Evolutionary conservation across 92 coral and sea anemone species (phyloP).

Genomic region (Zoanthus sociatus): DNA sequence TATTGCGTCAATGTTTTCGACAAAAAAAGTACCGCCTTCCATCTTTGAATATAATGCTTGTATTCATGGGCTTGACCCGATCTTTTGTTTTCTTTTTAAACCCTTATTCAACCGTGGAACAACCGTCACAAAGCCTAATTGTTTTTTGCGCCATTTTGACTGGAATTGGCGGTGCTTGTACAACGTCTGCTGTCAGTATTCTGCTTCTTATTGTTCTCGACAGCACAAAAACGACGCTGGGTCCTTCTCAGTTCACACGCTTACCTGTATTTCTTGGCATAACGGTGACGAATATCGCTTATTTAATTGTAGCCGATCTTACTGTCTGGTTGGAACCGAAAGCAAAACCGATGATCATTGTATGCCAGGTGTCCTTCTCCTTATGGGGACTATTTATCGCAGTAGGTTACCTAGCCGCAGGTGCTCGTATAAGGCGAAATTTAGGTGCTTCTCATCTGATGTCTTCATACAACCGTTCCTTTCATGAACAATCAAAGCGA

Average conservation of each 20-base stretch:
- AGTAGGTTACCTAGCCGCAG: conserved; percentile 63
- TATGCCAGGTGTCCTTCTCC: conserved; percentile 75
- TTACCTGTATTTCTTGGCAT: conserved; percentile 60
- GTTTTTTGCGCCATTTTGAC: conserved; percentile 44
- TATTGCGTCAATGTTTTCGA: conserved; percentile 26
- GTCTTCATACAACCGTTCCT: conserved; percentile 27
- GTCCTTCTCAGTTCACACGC: conserved; percentile 58
- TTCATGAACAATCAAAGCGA: conserved; percentile 58
- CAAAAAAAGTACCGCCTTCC: conserved; percentile 52
- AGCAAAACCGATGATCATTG: conserved; percentile 62
- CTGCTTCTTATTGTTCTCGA: conserved; percentile 69
- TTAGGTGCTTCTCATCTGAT: conserved; percentile 57
- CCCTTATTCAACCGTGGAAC: conserved; percentile 65
- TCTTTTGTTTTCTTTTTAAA: conserved; percentile 55
- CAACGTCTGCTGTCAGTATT: conserved; percentile 77
- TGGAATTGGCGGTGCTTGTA: conserved; percentile 76
- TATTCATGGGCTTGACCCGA: conserved; percentile 62
- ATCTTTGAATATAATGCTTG: conserved; percentile 59
- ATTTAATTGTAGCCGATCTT: conserved; percentile 67
- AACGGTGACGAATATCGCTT: conserved; percentile 56
- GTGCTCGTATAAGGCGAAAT: conserved; percentile 67
- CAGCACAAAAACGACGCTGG: conserved; percentile 71
- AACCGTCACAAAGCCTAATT: conserved; percentile 31
- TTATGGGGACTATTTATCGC: conserved; percentile 79
- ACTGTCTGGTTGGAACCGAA: conserved; percentile 57